Evolutionary conservation across 1,140 invertebrate species (phyloP).

Genomic region (Lutraria rhynchaena): DNA sequence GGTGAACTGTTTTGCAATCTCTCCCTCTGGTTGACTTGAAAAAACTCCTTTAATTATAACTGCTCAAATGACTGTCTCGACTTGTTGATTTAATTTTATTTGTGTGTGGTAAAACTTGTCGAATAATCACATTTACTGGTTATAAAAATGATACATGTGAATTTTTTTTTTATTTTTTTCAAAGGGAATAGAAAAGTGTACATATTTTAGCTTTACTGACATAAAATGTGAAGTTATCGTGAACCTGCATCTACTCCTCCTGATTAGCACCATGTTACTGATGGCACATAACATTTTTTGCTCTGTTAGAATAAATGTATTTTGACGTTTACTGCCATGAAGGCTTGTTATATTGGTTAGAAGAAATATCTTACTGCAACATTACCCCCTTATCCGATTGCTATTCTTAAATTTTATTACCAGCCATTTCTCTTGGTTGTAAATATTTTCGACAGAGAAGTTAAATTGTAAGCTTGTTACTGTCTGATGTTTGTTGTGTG

Average conservation of each 20-base stretch:
- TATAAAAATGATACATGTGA: too few species aligned
- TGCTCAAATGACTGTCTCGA: too few species aligned
- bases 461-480: too few species aligned
- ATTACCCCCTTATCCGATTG: slow-evolving; percentile 7
- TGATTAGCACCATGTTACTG: slow-evolving; percentile 26
- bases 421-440: neutral
- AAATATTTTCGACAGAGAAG: too few species aligned
- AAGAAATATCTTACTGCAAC: neutral
- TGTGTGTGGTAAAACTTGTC: too few species aligned
- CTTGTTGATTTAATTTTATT: too few species aligned
- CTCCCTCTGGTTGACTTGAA: too few species aligned
- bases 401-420: slow-evolving; percentile 18
- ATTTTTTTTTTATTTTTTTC: too few species aligned
- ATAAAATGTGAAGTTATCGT: slow-evolving; percentile 2
- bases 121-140: too few species aligned
- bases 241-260: neutral
- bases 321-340: slow-evolving; percentile 35
- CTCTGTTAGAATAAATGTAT: slow-evolving; percentile 40
- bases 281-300: slow-evolving; percentile 42
- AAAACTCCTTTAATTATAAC: too few species aligned
- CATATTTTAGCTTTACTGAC: neutral
- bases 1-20: too few species aligned
- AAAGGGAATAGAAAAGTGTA: neutral
- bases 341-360: slow-evolving; percentile 49
- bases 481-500: too few species aligned